phyloP scores from a whole-genome alignment of 2,113 vertebrate species.

The Poecile atricapillus region DNA sequence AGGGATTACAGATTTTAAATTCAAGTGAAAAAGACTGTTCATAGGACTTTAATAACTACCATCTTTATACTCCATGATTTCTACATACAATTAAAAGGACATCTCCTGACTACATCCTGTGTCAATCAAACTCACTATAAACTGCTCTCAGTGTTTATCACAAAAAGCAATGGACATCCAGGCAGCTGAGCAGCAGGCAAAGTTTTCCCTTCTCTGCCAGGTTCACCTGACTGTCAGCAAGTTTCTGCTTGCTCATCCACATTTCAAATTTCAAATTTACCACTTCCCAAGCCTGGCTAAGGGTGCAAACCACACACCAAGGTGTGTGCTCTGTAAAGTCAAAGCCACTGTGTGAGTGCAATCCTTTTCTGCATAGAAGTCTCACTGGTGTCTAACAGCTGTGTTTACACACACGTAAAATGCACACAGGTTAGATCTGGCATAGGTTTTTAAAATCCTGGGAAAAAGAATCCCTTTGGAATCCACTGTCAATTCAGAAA shows the following conservation, averaged over 20 bases:
- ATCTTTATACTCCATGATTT: neutral
- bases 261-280: neutral
- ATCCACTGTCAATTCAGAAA: neutral
- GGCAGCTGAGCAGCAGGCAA: neutral
- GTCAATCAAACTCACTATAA: neutral
- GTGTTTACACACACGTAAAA: neutral
- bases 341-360: neutral
- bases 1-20: neutral
- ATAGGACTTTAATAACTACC: neutral
- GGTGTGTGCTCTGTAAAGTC: fast-evolving
- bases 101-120: neutral
- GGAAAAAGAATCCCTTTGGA: neutral
- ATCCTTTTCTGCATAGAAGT: fast-evolving
- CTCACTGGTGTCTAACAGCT: neutral
- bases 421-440: neutral
- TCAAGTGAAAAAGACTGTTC: neutral
- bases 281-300: neutral
- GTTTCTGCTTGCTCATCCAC: neutral
- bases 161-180: neutral
- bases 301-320: neutral
- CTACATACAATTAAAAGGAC: neutral
- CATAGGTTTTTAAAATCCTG: neutral
- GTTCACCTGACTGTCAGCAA: neutral
- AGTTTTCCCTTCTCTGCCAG: neutral
- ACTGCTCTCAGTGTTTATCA: neutral